phyloP scores from a whole-genome alignment of 1,140 invertebrate species.

The Euschistus heros region DNA sequence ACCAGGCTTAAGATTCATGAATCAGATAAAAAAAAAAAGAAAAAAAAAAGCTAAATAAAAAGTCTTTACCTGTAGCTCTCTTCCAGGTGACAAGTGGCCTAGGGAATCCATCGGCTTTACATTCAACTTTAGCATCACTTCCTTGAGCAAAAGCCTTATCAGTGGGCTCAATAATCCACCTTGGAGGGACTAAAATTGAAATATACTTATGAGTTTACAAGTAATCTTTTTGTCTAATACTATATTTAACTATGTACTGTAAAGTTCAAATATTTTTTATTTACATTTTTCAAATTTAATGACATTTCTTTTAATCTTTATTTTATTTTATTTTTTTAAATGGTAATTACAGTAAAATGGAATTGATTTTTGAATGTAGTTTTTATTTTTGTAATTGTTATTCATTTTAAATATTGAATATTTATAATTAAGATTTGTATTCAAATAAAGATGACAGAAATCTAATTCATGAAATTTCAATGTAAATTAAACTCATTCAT shows the following conservation, averaged over 20 bases:
- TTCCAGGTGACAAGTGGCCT: conserved; percentile 90
- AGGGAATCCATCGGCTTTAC: conserved; percentile 90
- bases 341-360: too few relatives aligned
- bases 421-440: too few relatives aligned
- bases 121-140: conserved; percentile 84
- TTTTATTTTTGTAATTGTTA: too few relatives aligned
- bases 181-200: conserved; percentile 69
- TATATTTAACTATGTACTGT: not conserved
- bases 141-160: conserved; percentile 91
- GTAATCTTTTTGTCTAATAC: not conserved
- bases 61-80: conserved; percentile 70
- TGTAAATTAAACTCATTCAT: too few relatives aligned
- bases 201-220: not conserved
- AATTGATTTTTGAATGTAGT: too few relatives aligned
- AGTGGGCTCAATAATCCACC: conserved; percentile 91
- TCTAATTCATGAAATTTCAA: too few relatives aligned
- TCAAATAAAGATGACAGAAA: too few relatives aligned
- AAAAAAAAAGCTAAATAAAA: too few relatives aligned
- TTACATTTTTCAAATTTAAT: not conserved
- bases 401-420: too few relatives aligned
- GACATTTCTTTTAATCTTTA: too few relatives aligned
- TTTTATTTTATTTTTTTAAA: not conserved
- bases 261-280: not conserved
- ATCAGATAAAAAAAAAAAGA: too few relatives aligned
- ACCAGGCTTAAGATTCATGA: too few relatives aligned